These are phyloP conservation scores for Spondyliosoma cantharus DNA, from an alignment of 2,797 vertebrate genomes.

Conservation along the genomic window DNA sequence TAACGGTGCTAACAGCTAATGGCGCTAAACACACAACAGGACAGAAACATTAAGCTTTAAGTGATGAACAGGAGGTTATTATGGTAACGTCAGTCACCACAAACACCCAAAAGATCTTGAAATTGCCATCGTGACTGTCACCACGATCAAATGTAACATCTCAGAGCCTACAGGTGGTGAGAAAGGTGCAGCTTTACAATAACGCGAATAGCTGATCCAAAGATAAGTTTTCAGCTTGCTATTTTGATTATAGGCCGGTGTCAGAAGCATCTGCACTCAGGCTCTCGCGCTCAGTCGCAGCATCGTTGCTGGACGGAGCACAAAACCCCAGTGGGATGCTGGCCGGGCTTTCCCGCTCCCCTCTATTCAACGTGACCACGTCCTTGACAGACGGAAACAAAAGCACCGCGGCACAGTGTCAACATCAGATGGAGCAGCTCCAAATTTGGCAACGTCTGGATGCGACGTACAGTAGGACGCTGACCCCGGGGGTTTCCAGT, in stretches of 20 bases:
- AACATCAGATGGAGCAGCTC: slow-evolving; percentile 73
- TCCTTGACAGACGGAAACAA: slow-evolving; percentile 76
- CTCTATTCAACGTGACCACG: slow-evolving; percentile 59
- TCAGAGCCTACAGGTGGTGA: slow-evolving; percentile 10
- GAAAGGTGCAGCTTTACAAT: slow-evolving; percentile 6
- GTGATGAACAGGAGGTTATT: no score
- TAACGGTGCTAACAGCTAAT: no score
- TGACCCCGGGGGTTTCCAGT: slow-evolving; percentile 37
- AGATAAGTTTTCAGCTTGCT: slow-evolving; percentile 1
- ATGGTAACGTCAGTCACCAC: no score
- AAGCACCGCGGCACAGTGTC: slow-evolving; percentile 71
- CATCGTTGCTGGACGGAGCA: slow-evolving; percentile 55
- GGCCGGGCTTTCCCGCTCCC: slow-evolving; percentile 51
- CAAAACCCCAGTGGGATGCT: slow-evolving; percentile 73
- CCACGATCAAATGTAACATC: background rate
- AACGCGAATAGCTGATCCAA: background rate
- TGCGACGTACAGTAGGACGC: slow-evolving; percentile 50
- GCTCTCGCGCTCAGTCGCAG: slow-evolving; percentile 32
- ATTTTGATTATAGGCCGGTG: background rate
- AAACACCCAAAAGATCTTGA: no score
- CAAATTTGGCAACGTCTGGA: slow-evolving; percentile 60
- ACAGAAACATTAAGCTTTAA: no score
- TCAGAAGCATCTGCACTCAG: slow-evolving; percentile 62
- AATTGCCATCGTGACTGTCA: no score
- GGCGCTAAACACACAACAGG: no score